phyloP scores from a whole-genome alignment of 2,888 invertebrate genomes.

The Pristionchus arcanus region DNA sequence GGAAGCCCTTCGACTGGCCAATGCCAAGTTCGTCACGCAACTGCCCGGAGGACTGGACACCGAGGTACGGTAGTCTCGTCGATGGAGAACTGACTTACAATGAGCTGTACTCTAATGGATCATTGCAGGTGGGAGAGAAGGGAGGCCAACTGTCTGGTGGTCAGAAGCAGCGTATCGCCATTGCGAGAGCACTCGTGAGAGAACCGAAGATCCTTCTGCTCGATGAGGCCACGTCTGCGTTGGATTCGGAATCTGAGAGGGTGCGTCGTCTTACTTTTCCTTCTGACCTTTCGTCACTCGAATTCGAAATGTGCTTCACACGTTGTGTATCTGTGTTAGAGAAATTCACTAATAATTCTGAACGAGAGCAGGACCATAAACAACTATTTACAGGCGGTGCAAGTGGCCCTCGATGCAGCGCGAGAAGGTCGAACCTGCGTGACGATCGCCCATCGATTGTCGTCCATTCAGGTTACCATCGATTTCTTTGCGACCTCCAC shows the following conservation, averaged over 20 bases:
- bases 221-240: slow-evolving; percentile 46
- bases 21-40: slow-evolving; percentile 70
- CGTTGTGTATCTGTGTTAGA: background rate
- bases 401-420: slow-evolving; percentile 74
- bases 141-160: slow-evolving; percentile 47
- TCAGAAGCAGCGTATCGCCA: slow-evolving; percentile 55
- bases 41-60: slow-evolving; percentile 73
- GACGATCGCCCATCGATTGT: slow-evolving; percentile 76
- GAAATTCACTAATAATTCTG: background rate
- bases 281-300: background rate
- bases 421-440: slow-evolving; percentile 74
- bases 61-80: slow-evolving; percentile 59
- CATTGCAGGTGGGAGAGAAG: slow-evolving; percentile 52
- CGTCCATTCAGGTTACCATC: slow-evolving; percentile 67
- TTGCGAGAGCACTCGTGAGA: slow-evolving; percentile 41
- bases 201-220: slow-evolving; percentile 54
- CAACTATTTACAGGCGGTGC: slow-evolving; percentile 68
- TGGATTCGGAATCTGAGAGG: slow-evolving; percentile 52
- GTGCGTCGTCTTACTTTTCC: background rate
- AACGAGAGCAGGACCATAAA: background rate
- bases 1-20: slow-evolving; percentile 69
- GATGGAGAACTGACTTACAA: background rate
- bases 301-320: background rate
- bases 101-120: slow-evolving; percentile 12
- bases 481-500: no score